Percentiles rank a stretch among this genome's conserved stretches.
phyloP scores from a whole-genome alignment of 2,797 vertebrate species.

The Nannoperca australis region DNA sequence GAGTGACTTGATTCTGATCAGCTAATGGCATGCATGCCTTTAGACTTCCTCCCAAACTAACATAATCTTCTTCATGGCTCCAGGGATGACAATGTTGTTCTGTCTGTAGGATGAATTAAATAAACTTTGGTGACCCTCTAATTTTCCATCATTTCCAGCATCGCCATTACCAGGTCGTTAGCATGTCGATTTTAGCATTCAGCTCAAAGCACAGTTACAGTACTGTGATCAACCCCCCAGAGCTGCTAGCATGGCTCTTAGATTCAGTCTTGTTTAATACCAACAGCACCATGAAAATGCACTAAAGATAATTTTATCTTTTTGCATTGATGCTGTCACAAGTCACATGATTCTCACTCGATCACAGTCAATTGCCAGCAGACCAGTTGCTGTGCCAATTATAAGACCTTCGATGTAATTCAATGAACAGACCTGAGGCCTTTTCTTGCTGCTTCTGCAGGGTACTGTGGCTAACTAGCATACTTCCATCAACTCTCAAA shows the following conservation, averaged over 20 bases:
- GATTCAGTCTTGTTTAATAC: no score
- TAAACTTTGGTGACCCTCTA: not conserved
- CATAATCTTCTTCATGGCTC: not conserved
- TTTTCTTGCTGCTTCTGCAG: constrained; percentile 39
- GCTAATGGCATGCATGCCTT: no score
- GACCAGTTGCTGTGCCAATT: constrained; percentile 46
- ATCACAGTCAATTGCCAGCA: constrained; percentile 28
- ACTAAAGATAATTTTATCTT: not conserved
- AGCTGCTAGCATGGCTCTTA: no score
- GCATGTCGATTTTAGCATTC: not conserved
- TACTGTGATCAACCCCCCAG: no score
- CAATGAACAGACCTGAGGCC: constrained; percentile 41
- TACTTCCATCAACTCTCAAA: constrained; percentile 48
- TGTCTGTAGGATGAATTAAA: no score
- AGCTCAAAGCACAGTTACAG: not conserved
- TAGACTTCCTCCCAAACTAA: not conserved
- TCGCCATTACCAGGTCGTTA: not conserved
- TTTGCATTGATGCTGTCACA: not conserved
- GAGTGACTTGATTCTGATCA: not conserved
- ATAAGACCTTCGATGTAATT: constrained; percentile 47
- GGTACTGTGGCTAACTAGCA: constrained; percentile 36
- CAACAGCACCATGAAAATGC: no score
- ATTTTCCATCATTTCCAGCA: no score
- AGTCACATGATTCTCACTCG: constrained; percentile 12
- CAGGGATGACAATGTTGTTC: not conserved